These are phyloP conservation scores for Hypanus sabinus DNA, from an alignment of 2,113 vertebrate species.

Conservation along the genomic window DNA sequence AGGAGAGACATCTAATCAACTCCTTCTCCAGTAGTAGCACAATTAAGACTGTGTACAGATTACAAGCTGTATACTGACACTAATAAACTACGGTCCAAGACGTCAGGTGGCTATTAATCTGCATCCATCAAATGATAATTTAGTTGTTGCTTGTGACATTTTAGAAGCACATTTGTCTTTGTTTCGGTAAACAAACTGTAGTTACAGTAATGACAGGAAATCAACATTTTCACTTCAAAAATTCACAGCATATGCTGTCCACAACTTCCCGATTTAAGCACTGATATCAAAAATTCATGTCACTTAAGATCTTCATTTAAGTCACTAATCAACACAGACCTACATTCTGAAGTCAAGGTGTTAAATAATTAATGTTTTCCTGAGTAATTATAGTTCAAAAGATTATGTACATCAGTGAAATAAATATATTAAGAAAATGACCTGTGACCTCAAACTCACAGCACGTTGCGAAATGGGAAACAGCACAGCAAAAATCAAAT, in stretches of 20 bases:
- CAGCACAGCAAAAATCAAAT: not conserved
- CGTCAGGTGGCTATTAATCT: not conserved
- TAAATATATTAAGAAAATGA: not conserved
- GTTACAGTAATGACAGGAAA: constrained; percentile 12
- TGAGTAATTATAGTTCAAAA: constrained; percentile 34
- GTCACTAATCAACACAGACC: constrained; percentile 35
- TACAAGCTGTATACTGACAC: not conserved
- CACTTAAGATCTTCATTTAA: constrained; percentile 37
- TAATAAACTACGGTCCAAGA: not conserved
- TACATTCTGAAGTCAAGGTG: constrained; percentile 30
- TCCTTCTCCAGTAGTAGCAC: not conserved
- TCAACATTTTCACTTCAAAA: constrained; percentile 25
- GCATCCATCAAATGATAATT: not conserved
- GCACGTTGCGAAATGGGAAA: not conserved
- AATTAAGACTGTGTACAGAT: not conserved
- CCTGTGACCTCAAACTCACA: constrained; percentile 17
- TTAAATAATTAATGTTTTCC: constrained; percentile 34
- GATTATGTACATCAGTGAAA: not conserved
- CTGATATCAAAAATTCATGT: constrained; percentile 11
- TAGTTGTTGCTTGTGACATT: not conserved
- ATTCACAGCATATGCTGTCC: constrained; percentile 10
- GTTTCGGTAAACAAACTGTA: not conserved
- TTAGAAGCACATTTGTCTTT: not conserved
- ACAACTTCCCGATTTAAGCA: constrained; percentile 29
- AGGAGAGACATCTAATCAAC: not conserved